Percentiles rank a stretch among this genome's conserved stretches.
Conservation (phyloP, 2,888 invertebrate genomes). For the Drosophila paramelanica region DNA sequence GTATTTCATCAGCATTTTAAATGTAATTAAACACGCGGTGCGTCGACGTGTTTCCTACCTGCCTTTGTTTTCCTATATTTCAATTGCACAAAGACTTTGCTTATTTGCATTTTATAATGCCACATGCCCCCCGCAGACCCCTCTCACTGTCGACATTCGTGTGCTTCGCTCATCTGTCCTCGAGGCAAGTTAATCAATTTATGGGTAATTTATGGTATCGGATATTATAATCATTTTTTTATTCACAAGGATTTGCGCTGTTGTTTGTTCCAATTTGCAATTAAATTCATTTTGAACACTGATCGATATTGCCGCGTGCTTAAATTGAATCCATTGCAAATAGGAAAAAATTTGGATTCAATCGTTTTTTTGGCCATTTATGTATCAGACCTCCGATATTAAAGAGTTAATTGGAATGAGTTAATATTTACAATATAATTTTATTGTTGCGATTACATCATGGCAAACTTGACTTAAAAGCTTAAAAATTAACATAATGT, state of each 20-base stretch:
- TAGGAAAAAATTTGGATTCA: no score
- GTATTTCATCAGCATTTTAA: slow-evolving; percentile 49
- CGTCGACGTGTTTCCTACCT: slow-evolving; percentile 5
- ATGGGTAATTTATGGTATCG: slow-evolving; percentile 48
- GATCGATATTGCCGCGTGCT: slow-evolving; percentile 31
- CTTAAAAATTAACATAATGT: no score
- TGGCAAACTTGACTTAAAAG: no score
- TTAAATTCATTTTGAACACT: slow-evolving; percentile 55
- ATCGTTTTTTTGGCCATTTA: no score
- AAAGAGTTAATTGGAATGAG: no score
- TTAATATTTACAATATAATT: no score
- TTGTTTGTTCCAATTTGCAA: slow-evolving; percentile 5
- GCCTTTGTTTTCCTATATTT: slow-evolving; percentile 60
- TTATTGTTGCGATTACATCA: no score
- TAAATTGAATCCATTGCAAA: background rate
- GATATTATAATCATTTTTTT: slow-evolving; percentile 9
- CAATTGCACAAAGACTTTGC: slow-evolving; percentile 55
- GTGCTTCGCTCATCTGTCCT: slow-evolving; percentile 4
- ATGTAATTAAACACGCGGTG: slow-evolving; percentile 59
- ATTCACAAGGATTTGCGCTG: slow-evolving; percentile 34
- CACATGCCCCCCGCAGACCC: background rate
- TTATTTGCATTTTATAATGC: slow-evolving; percentile 30
- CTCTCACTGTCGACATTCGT: no score
- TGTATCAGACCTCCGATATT: no score
- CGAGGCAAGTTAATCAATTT: slow-evolving; percentile 61